Evolutionary conservation across 2,113 vertebrate species (phyloP).

Genomic region (Cyphomyrus plagiostoma): DNA sequence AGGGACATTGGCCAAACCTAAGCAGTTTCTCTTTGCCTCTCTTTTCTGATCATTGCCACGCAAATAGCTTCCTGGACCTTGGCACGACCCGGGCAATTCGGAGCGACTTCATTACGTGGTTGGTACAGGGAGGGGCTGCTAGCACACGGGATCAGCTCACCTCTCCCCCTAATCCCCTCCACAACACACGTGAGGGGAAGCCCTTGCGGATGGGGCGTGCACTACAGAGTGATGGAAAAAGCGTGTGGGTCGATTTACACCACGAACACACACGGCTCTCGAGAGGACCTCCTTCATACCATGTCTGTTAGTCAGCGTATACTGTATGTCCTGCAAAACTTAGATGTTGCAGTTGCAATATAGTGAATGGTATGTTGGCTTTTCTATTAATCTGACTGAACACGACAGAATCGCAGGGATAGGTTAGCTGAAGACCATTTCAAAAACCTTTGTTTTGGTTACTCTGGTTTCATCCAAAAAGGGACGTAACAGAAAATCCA

Average conservation of each 20-base stretch:
- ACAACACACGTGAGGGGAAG: background rate
- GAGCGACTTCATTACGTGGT: background rate
- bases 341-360: background rate
- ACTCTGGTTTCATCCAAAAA: background rate
- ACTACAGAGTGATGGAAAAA: background rate
- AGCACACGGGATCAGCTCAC: background rate
- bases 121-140: background rate
- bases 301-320: background rate
- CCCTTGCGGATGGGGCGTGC: background rate
- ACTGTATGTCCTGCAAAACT: background rate
- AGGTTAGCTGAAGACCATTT: background rate
- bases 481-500: background rate
- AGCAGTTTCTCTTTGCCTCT: background rate
- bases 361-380: background rate
- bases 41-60: background rate
- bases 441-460: background rate
- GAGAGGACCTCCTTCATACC: background rate
- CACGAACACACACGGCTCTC: background rate
- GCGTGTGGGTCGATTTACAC: background rate
- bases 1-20: background rate
- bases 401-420: background rate
- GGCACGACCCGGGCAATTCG: background rate
- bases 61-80: background rate
- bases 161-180: background rate
- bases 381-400: background rate